Percentiles rank a stretch among this genome's conserved stretches.
phyloP scores from a whole-genome alignment of 2,797 vertebrate genomes.

The Siniperca obscura region DNA sequence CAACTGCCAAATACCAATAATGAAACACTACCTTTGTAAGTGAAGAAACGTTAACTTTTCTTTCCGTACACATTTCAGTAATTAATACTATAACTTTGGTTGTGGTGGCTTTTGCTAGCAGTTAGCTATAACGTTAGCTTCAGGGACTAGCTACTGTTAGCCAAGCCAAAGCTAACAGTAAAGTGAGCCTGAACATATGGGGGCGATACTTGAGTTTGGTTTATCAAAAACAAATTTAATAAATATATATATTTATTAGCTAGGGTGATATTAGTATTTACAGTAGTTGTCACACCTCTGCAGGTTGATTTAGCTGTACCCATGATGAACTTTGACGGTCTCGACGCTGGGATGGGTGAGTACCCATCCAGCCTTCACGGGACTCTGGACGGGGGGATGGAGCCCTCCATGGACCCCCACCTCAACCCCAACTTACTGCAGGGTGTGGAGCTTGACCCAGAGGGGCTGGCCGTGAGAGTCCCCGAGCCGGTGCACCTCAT shows the following conservation, averaged over 20 bases:
- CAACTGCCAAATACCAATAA: no score
- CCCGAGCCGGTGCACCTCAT: conserved; percentile 91
- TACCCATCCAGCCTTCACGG: conserved; percentile 85
- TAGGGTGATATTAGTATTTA: background rate
- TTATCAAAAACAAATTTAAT: background rate
- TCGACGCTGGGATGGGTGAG: conserved; percentile 92
- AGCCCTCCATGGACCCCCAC: conserved; percentile 90
- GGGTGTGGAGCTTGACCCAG: conserved; percentile 92
- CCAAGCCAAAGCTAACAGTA: conserved; percentile 14
- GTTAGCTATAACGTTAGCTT: background rate
- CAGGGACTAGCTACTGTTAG: conserved; percentile 4
- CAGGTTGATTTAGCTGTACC: conserved; percentile 57
- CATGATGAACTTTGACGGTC: conserved; percentile 95
- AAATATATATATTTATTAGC: no score
- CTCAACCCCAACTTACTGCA: conserved; percentile 90
- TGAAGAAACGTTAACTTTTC: accelerated
- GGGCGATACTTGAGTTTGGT: background rate
- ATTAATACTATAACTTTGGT: accelerated
- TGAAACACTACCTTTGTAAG: background rate
- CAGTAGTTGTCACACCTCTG: background rate
- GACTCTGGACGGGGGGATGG: conserved; percentile 85
- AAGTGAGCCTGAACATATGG: background rate
- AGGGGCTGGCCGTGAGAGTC: conserved; percentile 85
- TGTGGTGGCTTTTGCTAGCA: background rate
- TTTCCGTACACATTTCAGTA: background rate